Evolutionary conservation across 1,140 invertebrate genomes (phyloP), one percentile per base, ranked within the genome.

Genomic region (Lordiphosa clarofinis): DNA sequence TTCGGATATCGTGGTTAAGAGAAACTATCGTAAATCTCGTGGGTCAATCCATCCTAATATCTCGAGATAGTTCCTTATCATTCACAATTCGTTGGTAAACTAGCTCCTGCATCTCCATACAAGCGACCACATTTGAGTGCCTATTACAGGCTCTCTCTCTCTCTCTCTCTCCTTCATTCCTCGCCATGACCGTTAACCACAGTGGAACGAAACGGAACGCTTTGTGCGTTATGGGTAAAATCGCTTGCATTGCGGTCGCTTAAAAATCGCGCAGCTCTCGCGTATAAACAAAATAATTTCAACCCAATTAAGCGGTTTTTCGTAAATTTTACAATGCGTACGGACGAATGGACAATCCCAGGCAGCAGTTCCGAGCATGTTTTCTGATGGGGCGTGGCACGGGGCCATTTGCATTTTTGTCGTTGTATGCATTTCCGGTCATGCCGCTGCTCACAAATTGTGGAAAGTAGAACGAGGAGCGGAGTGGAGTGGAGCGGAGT

Each of bases 261-360:
- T 56, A 49, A 55, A 53, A 54, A 52, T 49, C 58, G 53, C 52
- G 49, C 56, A 21, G 4, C 40, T 49, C 31, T 49, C 31, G 61
- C 70, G 36, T 56, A 67, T 72, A 72, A 72, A 68, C 72, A 68
- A 74, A 72, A 75, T 75, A 64, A 75, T 75, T 75, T 72, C 59
- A 58, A 75, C 69, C 64, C 69, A 72, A 73, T 73, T 75, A 69
- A 73, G 72, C 54, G 72, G 72, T 73, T 75, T 69, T 64, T 47
- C 54, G 69, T 72, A 68, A 60, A 69, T 75, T 69, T 63, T 65
- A 73, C 60, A 61, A 63, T 75, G 53, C 48, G 64, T 21, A 64
- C 68, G 39, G 52, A 33, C 19, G 36, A 31, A 55, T 21, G 21
- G 21, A 21, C 21, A 21, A 4, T 21, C 24, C 61, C 33, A 55